A percentile compares a stretch with the other conserved stretches of the same genome.
phyloP scores from a whole-genome alignment of 2,888 invertebrate genomes.

The Mechanitis mazaeus region DNA sequence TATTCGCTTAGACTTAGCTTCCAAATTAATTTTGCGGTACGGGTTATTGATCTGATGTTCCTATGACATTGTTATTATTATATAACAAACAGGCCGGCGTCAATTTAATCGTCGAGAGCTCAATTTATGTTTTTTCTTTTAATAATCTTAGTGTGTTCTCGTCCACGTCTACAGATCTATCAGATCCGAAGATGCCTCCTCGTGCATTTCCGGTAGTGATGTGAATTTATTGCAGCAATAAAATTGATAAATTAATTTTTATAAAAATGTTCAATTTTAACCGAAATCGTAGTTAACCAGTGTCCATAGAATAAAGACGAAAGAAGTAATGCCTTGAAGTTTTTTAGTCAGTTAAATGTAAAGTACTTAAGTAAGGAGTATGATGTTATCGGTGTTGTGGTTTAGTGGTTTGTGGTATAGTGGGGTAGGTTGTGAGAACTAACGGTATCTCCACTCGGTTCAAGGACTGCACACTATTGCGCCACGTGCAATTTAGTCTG shows the following conservation, averaged over 20 bases:
- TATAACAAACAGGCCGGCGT: slow-evolving; percentile 57
- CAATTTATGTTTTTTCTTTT: slow-evolving; percentile 53
- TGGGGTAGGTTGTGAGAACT: slow-evolving; percentile 62
- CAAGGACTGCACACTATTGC: slow-evolving; percentile 73
- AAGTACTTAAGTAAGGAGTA: slow-evolving; percentile 71
- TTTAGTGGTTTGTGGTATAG: slow-evolving; percentile 39
- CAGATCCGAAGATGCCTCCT: slow-evolving; percentile 47
- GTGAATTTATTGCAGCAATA: slow-evolving; percentile 71
- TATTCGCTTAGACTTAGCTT: slow-evolving; percentile 65
- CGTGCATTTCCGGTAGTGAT: slow-evolving; percentile 59
- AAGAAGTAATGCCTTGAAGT: slow-evolving; percentile 73
- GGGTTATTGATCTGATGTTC: slow-evolving; percentile 76
- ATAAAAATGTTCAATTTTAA: slow-evolving; percentile 65
- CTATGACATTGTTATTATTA: slow-evolving; percentile 64
- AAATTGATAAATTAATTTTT: slow-evolving; percentile 58
- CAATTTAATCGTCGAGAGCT: slow-evolving; percentile 74
- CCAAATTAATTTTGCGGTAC: slow-evolving; percentile 68
- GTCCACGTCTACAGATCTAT: slow-evolving; percentile 52
- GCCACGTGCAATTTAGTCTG: slow-evolving; percentile 75
- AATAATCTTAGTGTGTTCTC: slow-evolving; percentile 36
- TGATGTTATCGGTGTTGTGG: slow-evolving; percentile 50
- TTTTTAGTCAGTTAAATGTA: slow-evolving; percentile 70
- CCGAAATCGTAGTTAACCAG: slow-evolving; percentile 71
- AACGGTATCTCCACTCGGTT: slow-evolving; percentile 73
- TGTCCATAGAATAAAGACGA: slow-evolving; percentile 72